These are phyloP conservation scores for Myotis planiceps DNA, from an alignment of 2,797 vertebrate species.

Conservation along the genomic window DNA sequence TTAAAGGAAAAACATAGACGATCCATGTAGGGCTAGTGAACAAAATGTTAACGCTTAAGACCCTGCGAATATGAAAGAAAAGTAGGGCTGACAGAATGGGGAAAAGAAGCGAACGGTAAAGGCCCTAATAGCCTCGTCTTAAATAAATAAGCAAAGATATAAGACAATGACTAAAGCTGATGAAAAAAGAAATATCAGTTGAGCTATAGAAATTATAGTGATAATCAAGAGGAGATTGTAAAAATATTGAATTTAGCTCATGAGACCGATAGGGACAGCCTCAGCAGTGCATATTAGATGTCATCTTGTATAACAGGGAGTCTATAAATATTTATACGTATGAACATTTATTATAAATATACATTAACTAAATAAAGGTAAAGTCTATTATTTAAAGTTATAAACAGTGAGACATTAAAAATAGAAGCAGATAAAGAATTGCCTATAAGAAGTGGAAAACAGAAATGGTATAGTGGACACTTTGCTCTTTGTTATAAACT, in stretches of 20 bases:
- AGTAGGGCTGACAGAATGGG: neutral
- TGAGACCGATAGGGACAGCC: neutral
- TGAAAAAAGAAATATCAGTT: neutral
- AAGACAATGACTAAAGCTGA: neutral
- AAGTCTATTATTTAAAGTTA: neutral
- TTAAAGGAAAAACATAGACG: neutral
- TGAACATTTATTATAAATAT: neutral
- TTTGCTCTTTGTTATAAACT: neutral
- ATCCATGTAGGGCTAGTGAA: neutral
- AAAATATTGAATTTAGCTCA: neutral
- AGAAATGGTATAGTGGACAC: neutral
- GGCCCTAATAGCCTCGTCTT: neutral
- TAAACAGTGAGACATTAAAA: neutral
- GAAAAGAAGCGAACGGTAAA: neutral
- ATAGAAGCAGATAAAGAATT: neutral
- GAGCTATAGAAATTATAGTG: neutral
- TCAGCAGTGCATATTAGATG: neutral
- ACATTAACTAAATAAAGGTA: neutral
- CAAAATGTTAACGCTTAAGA: neutral
- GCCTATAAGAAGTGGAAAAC: neutral
- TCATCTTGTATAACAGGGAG: neutral
- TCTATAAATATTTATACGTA: neutral
- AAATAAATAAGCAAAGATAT: neutral
- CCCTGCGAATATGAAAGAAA: neutral
- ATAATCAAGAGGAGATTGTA: neutral